Evolutionary conservation across 1,140 invertebrate species (phyloP), one percentile per base, ranked within the genome.

Genomic region (Carcinoscorpius rotundicauda): DNA sequence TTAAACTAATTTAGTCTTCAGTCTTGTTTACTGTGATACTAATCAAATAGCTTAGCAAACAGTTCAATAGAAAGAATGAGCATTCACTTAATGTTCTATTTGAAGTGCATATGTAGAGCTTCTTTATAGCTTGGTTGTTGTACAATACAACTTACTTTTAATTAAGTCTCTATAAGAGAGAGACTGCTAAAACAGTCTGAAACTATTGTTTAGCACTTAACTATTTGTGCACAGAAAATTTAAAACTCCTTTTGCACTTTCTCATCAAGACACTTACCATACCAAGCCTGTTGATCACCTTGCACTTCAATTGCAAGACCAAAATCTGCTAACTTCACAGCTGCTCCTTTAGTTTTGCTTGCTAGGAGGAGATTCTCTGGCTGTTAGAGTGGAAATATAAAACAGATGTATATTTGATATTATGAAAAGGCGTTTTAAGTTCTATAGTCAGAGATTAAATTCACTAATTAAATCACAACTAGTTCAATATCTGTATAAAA

Each of bases 261-360:
- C 29, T 29, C 29, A 29, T 62, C 48, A 49, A 29, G 4, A 50
- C 58, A 81, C 85, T 82, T 80, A 87, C 93, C 97, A 82, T 97
- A 99, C 97, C 97, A 99, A 77, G 96, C 96, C 76, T 98, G 95
- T 77, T 96, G 91, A 69, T 99, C 97, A 63, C 93, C 95, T 79
- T 97, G 91, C 63, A 99, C 94, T 83, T 99, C 97, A 79, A 99
- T 99, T 69, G 97, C 97, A 75, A 99, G 83, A 74, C 97, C 96
- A 79, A 99, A 98, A 82, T 99, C 97, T 68, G 97, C 97, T 74
- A 99, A 84, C 84, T 99, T 99, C 52, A 99, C 97, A 67, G 95
- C 96, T 69, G 97, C 97, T 66, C 96, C 96, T 83, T 99, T 99
- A 64, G 91, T 90, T 84, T 99, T 99, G 82, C 94, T 98, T 58